Conservation (phyloP, 2,113 vertebrate species). For the Centropus bengalensis region DNA sequence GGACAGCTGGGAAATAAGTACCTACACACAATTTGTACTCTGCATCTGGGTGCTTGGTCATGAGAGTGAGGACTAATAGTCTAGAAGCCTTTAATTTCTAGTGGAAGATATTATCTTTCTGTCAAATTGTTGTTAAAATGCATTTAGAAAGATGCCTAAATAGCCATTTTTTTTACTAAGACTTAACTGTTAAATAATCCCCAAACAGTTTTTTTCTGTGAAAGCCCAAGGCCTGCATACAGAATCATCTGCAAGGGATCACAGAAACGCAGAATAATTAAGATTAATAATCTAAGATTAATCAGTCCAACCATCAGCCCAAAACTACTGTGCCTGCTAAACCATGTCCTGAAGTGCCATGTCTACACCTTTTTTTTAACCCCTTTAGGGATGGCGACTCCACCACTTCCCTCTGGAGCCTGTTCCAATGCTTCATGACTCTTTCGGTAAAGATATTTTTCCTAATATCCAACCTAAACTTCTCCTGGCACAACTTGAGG, state of each 20-base stretch:
- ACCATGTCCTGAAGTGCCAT: too few species aligned
- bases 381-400: too few species aligned
- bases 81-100: not conserved
- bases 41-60: accelerated
- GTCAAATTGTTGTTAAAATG: not conserved
- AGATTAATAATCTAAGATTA: too few species aligned
- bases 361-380: too few species aligned
- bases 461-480: too few species aligned
- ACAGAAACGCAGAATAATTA: too few species aligned
- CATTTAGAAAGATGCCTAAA: not conserved
- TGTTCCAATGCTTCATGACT: too few species aligned
- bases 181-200: not conserved
- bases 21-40: not conserved
- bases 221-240: not conserved
- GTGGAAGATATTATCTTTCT: not conserved
- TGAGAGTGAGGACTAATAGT: not conserved
- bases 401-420: too few species aligned
- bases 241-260: not conserved
- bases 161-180: not conserved
- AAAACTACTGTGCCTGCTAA: too few species aligned
- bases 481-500: too few species aligned
- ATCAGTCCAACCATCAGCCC: too few species aligned
- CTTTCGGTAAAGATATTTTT: too few species aligned
- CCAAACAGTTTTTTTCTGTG: not conserved
- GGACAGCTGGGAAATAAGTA: not conserved